Base-by-base conservation (phyloP, 1,140 invertebrate genomes). In the Colletes latitarsis region DNA sequence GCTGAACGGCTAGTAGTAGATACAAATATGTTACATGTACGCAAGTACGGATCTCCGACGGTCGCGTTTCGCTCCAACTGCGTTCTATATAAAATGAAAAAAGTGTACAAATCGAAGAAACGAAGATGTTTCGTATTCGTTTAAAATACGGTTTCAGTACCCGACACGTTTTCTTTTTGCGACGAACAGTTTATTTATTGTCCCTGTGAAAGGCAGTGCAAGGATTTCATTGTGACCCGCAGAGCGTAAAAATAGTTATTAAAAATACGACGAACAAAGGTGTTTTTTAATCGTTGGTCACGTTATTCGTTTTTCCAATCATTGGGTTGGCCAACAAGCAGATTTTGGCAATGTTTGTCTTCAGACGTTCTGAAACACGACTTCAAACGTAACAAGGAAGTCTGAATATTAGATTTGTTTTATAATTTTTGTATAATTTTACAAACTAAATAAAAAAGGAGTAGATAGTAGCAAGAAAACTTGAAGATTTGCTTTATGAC, bases 11-110 rank as follows among this genome's bases (percentile, higher is more conserved):
- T 93, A 92, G 82, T 90, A 87, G 79, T 90, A 91, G 74, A 90
- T 93, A 92, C 90, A 91, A 90, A 71, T 92, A 92, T 91, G 85
- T 91, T 92, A 93, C 91, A 93, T 87, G 86, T 89, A 89, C 86
- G 87, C 85, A 76, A 83, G 80, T 88, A 84, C 79, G 1, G 49
- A 74, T 82, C 60, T 41, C 69, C 58, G 62, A 41, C 43, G 75
- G 55, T 73, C 49, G 77, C 75, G 39, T 86, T 81, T 63, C 75
- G 71, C 78, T 76, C 58, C 66, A 30, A 60, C 46, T 58, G 72
- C 19, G 14, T 63, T 53, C 1, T 46, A 5, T 41, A 0, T 1
- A 30, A 30, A 30, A 30, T 30, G 30, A 30, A n/a, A 19, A 10
- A 10, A 63, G 10, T 39, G 6, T 4, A 15, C 1, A 17, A 75